These are phyloP conservation scores for Saccostrea glomerata DNA, from an alignment of 1,140 invertebrate species.

Conservation along the genomic window DNA sequence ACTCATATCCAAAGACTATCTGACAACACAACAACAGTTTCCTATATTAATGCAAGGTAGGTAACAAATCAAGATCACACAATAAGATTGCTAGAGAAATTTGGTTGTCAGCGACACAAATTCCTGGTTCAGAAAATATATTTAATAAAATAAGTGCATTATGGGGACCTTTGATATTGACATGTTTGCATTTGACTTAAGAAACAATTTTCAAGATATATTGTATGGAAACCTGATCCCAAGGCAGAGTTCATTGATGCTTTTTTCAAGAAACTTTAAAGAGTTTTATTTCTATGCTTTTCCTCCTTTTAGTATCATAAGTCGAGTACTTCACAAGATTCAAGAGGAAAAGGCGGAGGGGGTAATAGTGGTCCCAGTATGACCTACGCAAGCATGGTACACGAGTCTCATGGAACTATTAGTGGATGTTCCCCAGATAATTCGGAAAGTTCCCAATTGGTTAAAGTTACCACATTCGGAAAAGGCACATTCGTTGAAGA, in stretches of 20 bases:
- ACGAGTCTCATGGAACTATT: conserved; percentile 36
- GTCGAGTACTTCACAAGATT: conserved; percentile 49
- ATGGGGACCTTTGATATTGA: conserved; percentile 14
- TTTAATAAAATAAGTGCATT: conserved; percentile 40
- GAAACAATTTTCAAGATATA: not conserved
- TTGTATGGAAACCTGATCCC: not conserved
- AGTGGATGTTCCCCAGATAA: conserved; percentile 21
- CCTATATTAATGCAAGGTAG: no score
- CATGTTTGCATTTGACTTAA: not conserved
- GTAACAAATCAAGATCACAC: no score
- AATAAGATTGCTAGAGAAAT: no score
- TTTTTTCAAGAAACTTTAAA: not conserved
- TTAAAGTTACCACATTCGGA: not conserved
- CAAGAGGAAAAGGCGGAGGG: conserved; percentile 43
- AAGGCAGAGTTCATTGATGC: not conserved
- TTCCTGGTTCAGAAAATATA: no score
- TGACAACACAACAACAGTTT: no score
- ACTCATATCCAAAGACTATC: no score
- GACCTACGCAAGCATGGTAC: conserved; percentile 54
- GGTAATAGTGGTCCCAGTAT: conserved; percentile 53
- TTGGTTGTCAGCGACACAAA: no score
- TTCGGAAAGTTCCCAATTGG: conserved; percentile 25
- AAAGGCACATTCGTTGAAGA: conserved; percentile 15
- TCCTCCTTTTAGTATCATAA: conserved; percentile 58
- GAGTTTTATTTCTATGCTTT: conserved; percentile 50